Conservation (phyloP, 2,797 vertebrate species). For the Chloroceryle inda region DNA sequence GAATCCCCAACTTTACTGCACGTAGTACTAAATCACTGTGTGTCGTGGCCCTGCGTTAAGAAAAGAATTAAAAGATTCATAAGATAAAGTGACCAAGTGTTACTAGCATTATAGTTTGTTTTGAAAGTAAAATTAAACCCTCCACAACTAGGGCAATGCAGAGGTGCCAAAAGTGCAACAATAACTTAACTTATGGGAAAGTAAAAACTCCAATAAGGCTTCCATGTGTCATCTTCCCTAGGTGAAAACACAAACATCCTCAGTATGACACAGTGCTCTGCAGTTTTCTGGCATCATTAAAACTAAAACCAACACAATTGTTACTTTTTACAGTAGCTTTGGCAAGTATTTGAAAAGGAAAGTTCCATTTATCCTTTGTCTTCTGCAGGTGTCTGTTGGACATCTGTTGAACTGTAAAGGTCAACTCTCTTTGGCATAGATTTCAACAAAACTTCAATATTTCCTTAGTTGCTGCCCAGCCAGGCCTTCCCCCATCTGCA, state of each 20-base stretch:
- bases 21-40: constrained; percentile 95
- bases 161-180: not conserved
- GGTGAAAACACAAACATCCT: not conserved
- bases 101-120: not conserved
- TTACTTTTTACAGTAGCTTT: not conserved
- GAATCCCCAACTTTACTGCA: constrained; percentile 90
- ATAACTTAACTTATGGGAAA: not conserved
- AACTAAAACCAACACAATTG: not conserved
- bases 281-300: not conserved
- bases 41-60: constrained; percentile 89
- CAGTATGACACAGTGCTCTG: not conserved
- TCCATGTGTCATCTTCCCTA: not conserved
- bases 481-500: not conserved
- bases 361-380: constrained; percentile 1
- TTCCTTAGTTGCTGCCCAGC: not conserved
- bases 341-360: not conserved
- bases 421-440: not conserved
- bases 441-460: not conserved
- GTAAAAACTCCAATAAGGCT: not conserved
- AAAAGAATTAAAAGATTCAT: constrained; percentile 23
- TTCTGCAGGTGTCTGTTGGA: not conserved
- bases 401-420: not conserved
- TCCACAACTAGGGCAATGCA: not conserved
- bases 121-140: not conserved
- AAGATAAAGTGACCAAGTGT: not conserved